Evolutionary conservation across 2,113 vertebrate species (phyloP).

Genomic region (Perca schrenkii): DNA sequence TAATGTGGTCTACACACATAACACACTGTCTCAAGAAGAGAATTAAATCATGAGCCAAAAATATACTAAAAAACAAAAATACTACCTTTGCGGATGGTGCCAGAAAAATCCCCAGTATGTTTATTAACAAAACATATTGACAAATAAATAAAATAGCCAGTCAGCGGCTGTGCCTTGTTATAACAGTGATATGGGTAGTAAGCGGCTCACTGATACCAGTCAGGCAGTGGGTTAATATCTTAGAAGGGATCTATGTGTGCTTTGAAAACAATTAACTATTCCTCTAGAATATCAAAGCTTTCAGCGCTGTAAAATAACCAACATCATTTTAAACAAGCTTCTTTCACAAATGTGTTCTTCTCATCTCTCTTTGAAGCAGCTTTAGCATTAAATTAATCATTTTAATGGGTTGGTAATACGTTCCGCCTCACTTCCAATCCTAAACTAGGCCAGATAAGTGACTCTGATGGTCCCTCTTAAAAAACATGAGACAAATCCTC

Average conservation of each 20-base stretch:
- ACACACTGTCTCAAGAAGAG: not conserved
- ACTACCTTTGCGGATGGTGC: not conserved
- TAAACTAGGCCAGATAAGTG: not conserved
- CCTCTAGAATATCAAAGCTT: constrained; percentile 11
- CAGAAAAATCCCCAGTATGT: not conserved
- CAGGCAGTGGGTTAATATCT: not conserved
- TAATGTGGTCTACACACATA: not conserved
- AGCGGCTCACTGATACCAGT: not conserved
- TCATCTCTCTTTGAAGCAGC: not conserved
- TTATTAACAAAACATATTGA: not conserved
- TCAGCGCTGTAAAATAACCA: not conserved
- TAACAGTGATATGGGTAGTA: not conserved
- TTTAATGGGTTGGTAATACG: not conserved
- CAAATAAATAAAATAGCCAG: not conserved
- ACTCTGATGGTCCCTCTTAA: not conserved
- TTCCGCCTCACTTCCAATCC: not conserved
- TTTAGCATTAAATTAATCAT: constrained; percentile 4
- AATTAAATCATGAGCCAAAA: not conserved
- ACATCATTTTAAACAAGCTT: not conserved
- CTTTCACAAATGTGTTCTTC: not conserved
- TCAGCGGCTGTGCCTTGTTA: not conserved
- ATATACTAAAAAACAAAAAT: not conserved
- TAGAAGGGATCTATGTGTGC: constrained; percentile 5
- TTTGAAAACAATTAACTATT: constrained; percentile 19
- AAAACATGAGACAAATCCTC: not conserved